Conservation (phyloP, 2,888 invertebrate genomes). For the Drosophila aldrichi region DNA sequence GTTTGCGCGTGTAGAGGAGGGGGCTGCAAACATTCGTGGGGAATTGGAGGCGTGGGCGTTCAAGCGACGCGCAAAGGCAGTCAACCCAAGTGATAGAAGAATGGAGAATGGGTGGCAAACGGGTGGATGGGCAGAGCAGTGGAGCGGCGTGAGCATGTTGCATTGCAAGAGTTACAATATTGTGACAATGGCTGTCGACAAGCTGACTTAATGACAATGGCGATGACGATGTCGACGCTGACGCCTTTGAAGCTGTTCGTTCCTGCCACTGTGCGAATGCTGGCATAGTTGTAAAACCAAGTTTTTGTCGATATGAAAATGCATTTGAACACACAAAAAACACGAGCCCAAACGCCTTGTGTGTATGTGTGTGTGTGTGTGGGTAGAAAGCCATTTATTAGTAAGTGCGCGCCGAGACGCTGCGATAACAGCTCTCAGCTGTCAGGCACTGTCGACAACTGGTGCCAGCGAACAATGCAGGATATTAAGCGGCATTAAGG, state of each 20-base stretch:
- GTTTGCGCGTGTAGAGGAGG: conserved; percentile 73
- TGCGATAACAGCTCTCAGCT: conserved; percentile 50
- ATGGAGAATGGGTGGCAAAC: conserved; percentile 14
- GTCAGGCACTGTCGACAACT: conserved; percentile 44
- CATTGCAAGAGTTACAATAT: conserved; percentile 73
- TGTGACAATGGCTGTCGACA: conserved; percentile 80
- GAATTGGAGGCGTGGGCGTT: conserved; percentile 72
- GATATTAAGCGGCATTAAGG: conserved; percentile 80
- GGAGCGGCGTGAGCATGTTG: conserved; percentile 36
- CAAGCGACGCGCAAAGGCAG: conserved; percentile 63
- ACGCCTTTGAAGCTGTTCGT: conserved; percentile 48
- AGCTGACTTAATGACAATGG: conserved; percentile 79
- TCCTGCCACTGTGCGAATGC: conserved; percentile 31
- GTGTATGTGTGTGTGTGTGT: conserved; percentile 2
- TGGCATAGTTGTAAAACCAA: conserved; percentile 62
- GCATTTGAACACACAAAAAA: conserved; percentile 58
- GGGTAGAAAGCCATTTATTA: conserved; percentile 38
- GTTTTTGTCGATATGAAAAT: conserved; percentile 77
- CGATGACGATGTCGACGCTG: conserved; percentile 26
- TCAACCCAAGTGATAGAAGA: conserved; percentile 23
- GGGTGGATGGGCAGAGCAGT: conserved; percentile 5
- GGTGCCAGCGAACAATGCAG: conserved; percentile 65
- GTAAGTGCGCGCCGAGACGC: conserved; percentile 36
- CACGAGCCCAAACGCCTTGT: conserved; percentile 35
- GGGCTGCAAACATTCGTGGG: conserved; percentile 64